Percentiles rank a stretch among this genome's conserved stretches.
These are phyloP conservation scores for Littorina saxatilis DNA, from an alignment of 1,140 invertebrate genomes.

Conservation along the genomic window DNA sequence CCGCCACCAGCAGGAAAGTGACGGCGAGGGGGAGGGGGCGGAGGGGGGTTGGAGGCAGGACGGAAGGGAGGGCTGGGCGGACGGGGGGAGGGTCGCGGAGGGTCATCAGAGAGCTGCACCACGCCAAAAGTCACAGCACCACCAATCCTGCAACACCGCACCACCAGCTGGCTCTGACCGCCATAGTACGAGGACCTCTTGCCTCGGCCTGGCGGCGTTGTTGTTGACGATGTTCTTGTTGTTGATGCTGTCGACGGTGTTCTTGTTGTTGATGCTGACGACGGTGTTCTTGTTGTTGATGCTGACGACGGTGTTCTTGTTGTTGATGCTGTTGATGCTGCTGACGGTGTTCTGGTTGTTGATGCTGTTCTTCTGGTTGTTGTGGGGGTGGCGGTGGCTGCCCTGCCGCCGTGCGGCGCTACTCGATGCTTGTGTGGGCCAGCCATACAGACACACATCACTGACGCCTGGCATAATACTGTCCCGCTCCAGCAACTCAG, in stretches of 20 bases:
- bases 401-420: not conserved
- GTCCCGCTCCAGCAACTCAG: not conserved
- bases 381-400: not conserved
- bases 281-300: not conserved
- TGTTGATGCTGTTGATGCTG: too few relatives aligned
- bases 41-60: not conserved
- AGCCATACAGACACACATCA: not conserved
- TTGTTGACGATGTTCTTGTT: not conserved
- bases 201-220: not conserved
- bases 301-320: too few relatives aligned
- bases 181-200: too few relatives aligned
- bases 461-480: not conserved
- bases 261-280: not conserved
- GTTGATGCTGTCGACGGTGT: not conserved
- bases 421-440: not conserved
- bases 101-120: conserved; percentile 48
- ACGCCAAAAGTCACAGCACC: conserved; percentile 60
- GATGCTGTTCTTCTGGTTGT: too few relatives aligned
- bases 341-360: too few relatives aligned
- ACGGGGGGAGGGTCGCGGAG: not conserved
- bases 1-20: too few relatives aligned
- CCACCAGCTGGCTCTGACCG: conserved; percentile 46
- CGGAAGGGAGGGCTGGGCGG: not conserved
- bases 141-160: conserved; percentile 62
- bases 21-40: not conserved